Evolutionary conservation across 2,888 invertebrate genomes (phyloP), one percentile per base, ranked within the genome.

Genomic region (Andrena bucephala): DNA sequence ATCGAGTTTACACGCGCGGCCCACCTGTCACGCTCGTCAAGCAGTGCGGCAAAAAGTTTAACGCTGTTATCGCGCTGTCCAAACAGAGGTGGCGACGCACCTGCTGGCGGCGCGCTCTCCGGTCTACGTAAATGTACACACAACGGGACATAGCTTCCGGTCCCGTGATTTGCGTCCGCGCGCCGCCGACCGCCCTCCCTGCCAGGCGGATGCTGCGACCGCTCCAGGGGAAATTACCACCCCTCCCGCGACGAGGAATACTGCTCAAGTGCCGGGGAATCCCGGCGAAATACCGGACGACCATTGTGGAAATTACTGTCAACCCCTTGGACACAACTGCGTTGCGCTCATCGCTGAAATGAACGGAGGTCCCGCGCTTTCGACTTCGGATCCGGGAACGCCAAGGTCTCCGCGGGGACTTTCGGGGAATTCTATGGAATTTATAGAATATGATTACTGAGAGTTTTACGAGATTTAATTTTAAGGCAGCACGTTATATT

Each of bases 31-130:
- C 77, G 81, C 79, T 85, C 84, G 83, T 89, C 87, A 86, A 85
- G 76, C 81, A 79, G 67, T 71, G 59, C 82, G 85, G 77, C 85
- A 83, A 89, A 89, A 87, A 90, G 87, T 89, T 89, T 87, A 87
- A 89, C 87, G 78, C 84, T 82, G 87, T 90, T 85, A 89, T 90
- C 87, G 81, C 81, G 84, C 84, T 89, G 81, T 87, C 82, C 87
- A 87, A 89, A 90, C 89, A 87, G 77, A 70, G 75, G 57, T 60
- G 80, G 74, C 69, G 68, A 75, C 79, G 75, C 71, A 81, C 80
- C 70, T 70, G 70, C 59, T 48, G 70, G 74, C 79, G 71, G 67
- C 70, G 42, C 42, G 42, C 42, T 42, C 66, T 36, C 68, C 60
- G 68, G 62, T 60, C 67, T 68, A 63, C 73, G 72, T 33, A 71